These are phyloP conservation scores for Hylia prasina DNA, from an alignment of 2,113 vertebrate genomes.

Conservation along the genomic window DNA sequence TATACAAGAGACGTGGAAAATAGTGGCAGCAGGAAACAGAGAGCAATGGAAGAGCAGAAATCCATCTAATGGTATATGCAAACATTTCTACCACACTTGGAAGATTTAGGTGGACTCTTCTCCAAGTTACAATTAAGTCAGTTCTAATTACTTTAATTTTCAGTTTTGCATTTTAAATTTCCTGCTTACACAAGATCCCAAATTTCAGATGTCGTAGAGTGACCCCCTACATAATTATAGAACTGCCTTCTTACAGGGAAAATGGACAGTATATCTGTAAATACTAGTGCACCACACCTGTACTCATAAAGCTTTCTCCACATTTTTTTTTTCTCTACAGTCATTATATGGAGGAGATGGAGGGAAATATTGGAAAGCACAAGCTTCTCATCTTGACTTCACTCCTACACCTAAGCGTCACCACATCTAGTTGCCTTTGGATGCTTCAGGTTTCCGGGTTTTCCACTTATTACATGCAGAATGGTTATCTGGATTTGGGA, in stretches of 20 bases:
- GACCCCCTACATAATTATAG: background rate
- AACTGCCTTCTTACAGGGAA: background rate
- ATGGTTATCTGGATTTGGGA: background rate
- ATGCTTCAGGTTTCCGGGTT: background rate
- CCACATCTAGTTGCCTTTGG: background rate
- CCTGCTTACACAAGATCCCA: background rate
- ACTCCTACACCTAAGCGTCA: background rate
- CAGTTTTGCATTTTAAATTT: background rate
- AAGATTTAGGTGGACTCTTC: background rate
- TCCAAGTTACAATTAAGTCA: background rate
- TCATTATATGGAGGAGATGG: background rate
- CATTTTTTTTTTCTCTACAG: background rate
- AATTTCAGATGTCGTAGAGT: background rate
- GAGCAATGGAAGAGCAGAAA: background rate
- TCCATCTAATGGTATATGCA: background rate
- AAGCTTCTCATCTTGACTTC: background rate
- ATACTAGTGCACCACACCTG: background rate
- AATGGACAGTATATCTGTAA: background rate
- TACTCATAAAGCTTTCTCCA: background rate
- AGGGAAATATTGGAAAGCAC: background rate
- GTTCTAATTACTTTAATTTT: background rate
- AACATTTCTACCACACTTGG: background rate
- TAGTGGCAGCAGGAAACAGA: background rate
- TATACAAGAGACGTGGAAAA: background rate
- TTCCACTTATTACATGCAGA: background rate